phyloP scores from a whole-genome alignment of 2,113 vertebrate genomes.

The Tragelaphus buxtoni region DNA sequence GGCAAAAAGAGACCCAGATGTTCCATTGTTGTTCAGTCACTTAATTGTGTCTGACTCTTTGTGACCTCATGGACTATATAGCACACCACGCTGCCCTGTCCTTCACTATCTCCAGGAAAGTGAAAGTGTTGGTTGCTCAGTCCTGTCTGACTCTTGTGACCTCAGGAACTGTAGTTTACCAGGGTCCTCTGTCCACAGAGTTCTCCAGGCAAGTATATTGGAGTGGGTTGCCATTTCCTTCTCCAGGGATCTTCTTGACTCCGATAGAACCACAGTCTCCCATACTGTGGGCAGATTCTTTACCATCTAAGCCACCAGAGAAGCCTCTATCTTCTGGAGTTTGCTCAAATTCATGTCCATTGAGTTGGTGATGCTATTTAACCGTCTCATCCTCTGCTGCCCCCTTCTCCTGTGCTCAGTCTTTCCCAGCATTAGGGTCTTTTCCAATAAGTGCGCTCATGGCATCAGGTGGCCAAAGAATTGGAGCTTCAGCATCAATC shows the following conservation, averaged over 20 bases:
- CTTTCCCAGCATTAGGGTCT: too few relatives aligned
- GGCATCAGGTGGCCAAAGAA: too few relatives aligned
- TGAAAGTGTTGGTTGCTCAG: not conserved
- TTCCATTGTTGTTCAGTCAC: not conserved
- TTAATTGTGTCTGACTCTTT: not conserved
- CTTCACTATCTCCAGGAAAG: not conserved
- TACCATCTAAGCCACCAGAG: not conserved
- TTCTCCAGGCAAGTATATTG: not conserved
- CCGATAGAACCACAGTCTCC: not conserved
- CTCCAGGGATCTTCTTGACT: not conserved
- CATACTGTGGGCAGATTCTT: not conserved
- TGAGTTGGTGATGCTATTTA: not conserved
- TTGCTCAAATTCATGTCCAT: not conserved
- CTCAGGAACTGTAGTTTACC: not conserved
- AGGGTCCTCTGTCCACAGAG: not conserved
- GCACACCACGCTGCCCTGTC: not conserved
- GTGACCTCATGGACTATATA: not conserved
- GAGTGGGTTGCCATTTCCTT: not conserved
- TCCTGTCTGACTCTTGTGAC: not conserved
- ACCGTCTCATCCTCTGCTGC: not conserved
- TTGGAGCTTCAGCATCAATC: not conserved
- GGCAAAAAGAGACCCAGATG: not conserved
- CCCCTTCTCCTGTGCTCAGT: too few relatives aligned
- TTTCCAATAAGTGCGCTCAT: too few relatives aligned
- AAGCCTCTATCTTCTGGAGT: not conserved